These are phyloP conservation scores for Siderastrea radians DNA, from an alignment of 92 coral and sea anemone genomes.

Conservation along the genomic window DNA sequence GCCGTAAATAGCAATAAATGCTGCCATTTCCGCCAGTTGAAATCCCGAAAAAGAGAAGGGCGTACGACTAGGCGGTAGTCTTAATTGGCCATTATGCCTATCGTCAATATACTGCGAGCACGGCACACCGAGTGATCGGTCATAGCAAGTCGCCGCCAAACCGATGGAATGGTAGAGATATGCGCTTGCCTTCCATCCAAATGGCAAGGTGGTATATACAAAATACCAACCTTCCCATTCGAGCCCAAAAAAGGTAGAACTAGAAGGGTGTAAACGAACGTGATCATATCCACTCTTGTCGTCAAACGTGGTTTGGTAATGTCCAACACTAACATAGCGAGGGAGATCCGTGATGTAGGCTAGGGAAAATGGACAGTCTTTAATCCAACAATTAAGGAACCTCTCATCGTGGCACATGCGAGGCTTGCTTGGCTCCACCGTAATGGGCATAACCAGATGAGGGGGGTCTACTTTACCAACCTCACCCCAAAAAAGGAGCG, in stretches of 20 bases:
- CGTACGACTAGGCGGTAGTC: background rate
- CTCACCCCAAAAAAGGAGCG: too few relatives aligned
- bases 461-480: too few relatives aligned
- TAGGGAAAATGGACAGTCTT: background rate
- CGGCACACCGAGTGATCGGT: constrained; percentile 45
- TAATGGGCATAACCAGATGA: background rate
- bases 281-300: too few relatives aligned
- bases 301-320: too few relatives aligned
- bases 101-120: constrained; percentile 39
- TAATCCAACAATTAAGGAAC: too few relatives aligned
- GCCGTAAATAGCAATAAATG: constrained; percentile 45
- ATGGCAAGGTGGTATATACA: too few relatives aligned
- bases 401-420: background rate
- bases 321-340: background rate
- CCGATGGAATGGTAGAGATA: constrained; percentile 57
- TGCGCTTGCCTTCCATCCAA: constrained; percentile 34
- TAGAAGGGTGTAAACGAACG: constrained; percentile 5
- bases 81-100: background rate
- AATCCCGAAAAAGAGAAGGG: background rate
- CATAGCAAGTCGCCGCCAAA: constrained; percentile 43
- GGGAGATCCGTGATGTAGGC: constrained; percentile 3
- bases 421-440: background rate
- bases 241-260: constrained; percentile 58
- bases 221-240: background rate
- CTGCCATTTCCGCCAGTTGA: constrained; percentile 54